Percentiles rank a stretch among this genome's conserved stretches.
phyloP scores from a whole-genome alignment of 2,888 invertebrate species.

The Eristalis pertinax region DNA sequence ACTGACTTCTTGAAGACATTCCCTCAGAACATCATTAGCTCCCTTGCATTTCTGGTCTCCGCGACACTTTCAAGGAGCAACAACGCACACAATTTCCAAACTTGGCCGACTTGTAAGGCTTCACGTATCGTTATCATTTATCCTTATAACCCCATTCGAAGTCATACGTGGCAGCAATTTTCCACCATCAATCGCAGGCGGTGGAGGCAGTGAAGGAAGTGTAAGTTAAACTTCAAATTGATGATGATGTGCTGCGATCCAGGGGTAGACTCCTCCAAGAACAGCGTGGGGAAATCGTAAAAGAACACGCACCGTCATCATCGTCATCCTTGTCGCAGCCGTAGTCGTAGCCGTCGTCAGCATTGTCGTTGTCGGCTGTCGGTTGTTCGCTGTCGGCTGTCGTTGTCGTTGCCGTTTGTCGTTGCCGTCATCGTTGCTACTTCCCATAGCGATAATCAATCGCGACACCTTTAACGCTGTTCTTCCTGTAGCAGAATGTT shows the following conservation, averaged over 20 bases:
- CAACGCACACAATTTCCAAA: constrained; percentile 35
- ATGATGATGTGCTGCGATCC: constrained; percentile 52
- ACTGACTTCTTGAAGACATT: background rate
- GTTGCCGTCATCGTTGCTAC: constrained; percentile 14
- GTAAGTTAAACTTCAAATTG: constrained; percentile 68
- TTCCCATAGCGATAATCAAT: constrained; percentile 68
- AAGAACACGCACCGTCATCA: constrained; percentile 65
- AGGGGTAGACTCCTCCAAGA: background rate
- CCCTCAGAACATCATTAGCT: background rate
- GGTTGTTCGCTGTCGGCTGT: background rate
- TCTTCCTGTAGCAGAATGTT: constrained; percentile 57
- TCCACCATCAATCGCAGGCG: constrained; percentile 35
- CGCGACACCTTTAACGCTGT: constrained; percentile 63
- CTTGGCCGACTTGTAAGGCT: constrained; percentile 35
- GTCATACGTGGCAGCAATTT: constrained; percentile 53
- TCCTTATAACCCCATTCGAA: constrained; percentile 35
- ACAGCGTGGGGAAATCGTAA: constrained; percentile 63
- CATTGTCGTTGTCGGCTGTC: constrained; percentile 4
- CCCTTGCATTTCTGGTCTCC: background rate
- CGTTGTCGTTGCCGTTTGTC: background rate
- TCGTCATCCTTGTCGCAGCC: constrained; percentile 6
- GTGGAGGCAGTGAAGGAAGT: constrained; percentile 47
- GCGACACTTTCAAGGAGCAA: constrained; percentile 17
- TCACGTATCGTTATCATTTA: constrained; percentile 53
- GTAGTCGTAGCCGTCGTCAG: constrained; percentile 16